Base-by-base conservation (phyloP, 2,113 vertebrate species). In the Noturus placidus region DNA sequence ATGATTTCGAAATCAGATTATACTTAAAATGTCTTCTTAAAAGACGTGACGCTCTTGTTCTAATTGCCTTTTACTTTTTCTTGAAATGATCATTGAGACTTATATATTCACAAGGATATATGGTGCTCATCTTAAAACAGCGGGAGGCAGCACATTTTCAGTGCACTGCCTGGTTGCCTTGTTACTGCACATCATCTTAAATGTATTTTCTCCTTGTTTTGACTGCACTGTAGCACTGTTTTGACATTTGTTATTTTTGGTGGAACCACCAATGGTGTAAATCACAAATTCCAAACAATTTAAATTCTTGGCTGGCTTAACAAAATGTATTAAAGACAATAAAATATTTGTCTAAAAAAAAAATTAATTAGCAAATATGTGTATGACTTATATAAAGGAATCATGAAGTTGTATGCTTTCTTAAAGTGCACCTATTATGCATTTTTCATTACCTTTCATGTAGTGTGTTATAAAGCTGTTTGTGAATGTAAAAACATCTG, bases 51-150 rank as follows among this genome's bases (percentile, higher is more conserved):
- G 87, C 84, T 59, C 82, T 63, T 56, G 57, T 72, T 88, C 74
- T 92, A 89, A 92, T 91, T 92, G 87, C 57, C 54, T 61, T 88
- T 91, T 90, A 57, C 84, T 89, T 94, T 92, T 50, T 50, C 46
- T 50, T 93, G 89, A 93, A 92, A 92, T 85, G 3, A n/a, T 82
- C 22, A 25, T 61, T 82, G 13, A 61, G 72, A 50, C n/a, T 35
- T 20, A 69, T 89, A 89, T 70, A 61, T 70, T 83, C 81, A 33
- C 77, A 67, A 89, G 81, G 35, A 89, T 67, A 92, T 89, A 57
- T 87, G 91, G 87, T 63, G 25, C 25, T 87, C 42, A 72, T 57
- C 59, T 65, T 86, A 77, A 77, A 72, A 85, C 77, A 46, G 10
- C 17, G 59, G 61, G 83, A 88, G 85, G 90, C 85, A 90, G 91